A percentile compares a stretch with the other conserved stretches of the same genome.
Conservation (phyloP, 2,113 vertebrate species). For the Myotis lucifugus region DNA sequence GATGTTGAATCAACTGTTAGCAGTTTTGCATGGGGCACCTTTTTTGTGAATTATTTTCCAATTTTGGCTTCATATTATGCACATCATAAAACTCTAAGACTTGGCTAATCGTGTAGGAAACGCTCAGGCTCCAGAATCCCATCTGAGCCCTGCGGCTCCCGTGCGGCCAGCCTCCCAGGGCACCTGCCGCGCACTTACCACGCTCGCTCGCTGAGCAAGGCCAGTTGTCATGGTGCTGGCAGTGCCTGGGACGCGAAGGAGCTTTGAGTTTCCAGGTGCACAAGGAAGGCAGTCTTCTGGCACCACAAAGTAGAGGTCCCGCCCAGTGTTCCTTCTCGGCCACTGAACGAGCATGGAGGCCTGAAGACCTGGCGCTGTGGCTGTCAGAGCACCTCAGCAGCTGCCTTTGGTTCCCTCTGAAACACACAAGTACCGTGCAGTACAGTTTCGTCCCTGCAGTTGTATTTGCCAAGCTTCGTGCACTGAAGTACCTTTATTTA, state of each 20-base stretch:
- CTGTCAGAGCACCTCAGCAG: slow-evolving; percentile 82
- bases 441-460: slow-evolving; percentile 79
- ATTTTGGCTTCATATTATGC: slow-evolving; percentile 24
- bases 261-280: slow-evolving; percentile 57
- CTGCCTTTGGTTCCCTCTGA: slow-evolving; percentile 84
- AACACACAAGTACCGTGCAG: slow-evolving; percentile 85
- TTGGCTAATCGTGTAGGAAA: not conserved
- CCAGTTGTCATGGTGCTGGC: rapidly evolving
- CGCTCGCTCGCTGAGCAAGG: not conserved
- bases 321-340: slow-evolving; percentile 67
- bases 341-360: slow-evolving; percentile 62
- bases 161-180: rapidly evolving
- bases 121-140: not conserved
- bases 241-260: not conserved
- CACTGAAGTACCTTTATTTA: slow-evolving; percentile 89
- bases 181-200: rapidly evolving
- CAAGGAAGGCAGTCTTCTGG: slow-evolving; percentile 56
- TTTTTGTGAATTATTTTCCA: not conserved
- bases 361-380: slow-evolving; percentile 71
- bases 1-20: not conserved
- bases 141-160: not conserved
- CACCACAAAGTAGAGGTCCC: slow-evolving; percentile 65
- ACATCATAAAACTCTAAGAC: not conserved
- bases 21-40: slow-evolving; percentile 21
- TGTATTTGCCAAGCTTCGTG: slow-evolving; percentile 85